Evolutionary conservation across 2,888 invertebrate genomes (phyloP).

Genomic region (Pachydiplax longipennis): DNA sequence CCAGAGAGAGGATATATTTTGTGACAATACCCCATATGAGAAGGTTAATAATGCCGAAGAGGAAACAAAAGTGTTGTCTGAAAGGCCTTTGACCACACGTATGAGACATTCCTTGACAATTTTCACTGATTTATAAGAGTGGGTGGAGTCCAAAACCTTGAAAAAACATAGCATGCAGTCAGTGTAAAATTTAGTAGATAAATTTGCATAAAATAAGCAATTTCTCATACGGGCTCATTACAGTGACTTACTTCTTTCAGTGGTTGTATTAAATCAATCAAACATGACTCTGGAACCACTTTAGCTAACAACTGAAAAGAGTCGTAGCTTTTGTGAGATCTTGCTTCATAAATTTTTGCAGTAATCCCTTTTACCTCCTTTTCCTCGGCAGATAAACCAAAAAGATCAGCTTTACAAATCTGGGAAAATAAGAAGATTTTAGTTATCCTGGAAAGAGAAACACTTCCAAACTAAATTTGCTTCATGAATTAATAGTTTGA

Average conservation of each 20-base stretch:
- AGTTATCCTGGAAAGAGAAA: background rate
- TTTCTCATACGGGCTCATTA: background rate
- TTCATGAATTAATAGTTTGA: no score
- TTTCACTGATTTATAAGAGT: conserved; percentile 79
- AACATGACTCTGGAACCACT: conserved; percentile 76
- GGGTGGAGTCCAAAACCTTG: conserved; percentile 70
- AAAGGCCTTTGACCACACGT: conserved; percentile 80
- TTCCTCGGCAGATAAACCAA: conserved; percentile 87
- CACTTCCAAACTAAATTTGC: no score
- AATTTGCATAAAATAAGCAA: background rate
- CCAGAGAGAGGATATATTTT: conserved; percentile 70
- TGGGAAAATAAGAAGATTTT: conserved; percentile 54
- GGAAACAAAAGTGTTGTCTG: conserved; percentile 79
- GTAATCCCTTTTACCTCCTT: conserved; percentile 88
- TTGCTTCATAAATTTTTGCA: conserved; percentile 82
- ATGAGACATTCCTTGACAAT: conserved; percentile 84
- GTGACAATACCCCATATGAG: conserved; percentile 80
- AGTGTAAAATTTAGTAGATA: background rate
- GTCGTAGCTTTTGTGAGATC: conserved; percentile 84
- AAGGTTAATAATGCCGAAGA: conserved; percentile 79
- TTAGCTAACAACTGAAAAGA: conserved; percentile 83
- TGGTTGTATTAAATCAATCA: conserved; percentile 80
- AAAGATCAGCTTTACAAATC: conserved; percentile 87
- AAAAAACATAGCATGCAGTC: conserved; percentile 38
- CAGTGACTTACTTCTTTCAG: conserved; percentile 74